Evolutionary conservation across 2,888 invertebrate species (phyloP).

Genomic region (Eilema griseolum): DNA sequence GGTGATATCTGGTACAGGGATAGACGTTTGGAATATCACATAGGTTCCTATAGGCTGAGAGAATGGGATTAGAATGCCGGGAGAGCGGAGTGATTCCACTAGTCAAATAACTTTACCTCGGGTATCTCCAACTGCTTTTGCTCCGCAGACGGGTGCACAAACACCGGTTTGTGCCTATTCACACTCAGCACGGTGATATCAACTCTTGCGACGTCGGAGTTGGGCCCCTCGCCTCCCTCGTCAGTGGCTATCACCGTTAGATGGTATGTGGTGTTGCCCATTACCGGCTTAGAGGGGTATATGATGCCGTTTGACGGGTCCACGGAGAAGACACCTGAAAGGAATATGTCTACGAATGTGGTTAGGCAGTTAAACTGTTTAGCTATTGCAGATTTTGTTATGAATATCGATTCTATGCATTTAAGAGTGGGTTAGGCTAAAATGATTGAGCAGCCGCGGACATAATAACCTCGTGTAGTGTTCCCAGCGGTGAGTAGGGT

Average conservation of each 20-base stretch:
- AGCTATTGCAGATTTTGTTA: not conserved
- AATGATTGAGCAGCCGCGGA: no score
- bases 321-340: slow-evolving; percentile 90
- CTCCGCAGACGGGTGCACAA: slow-evolving; percentile 91
- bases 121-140: slow-evolving; percentile 93
- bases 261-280: slow-evolving; percentile 85
- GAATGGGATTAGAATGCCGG: no score
- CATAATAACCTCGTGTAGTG: no score
- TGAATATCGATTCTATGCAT: no score
- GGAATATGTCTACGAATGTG: slow-evolving; percentile 21
- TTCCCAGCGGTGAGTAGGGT: no score
- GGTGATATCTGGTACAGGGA: no score
- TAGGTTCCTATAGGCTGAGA: no score
- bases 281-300: slow-evolving; percentile 91
- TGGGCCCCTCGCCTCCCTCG: slow-evolving; percentile 87
- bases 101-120: no score
- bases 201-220: slow-evolving; percentile 90
- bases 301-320: slow-evolving; percentile 93
- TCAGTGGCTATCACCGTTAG: slow-evolving; percentile 93
- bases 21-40: no score
- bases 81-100: no score
- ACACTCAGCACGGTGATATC: slow-evolving; percentile 92
- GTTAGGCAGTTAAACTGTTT: slow-evolving; percentile 16
- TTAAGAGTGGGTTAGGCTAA: no score
- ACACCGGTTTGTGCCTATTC: slow-evolving; percentile 93